phyloP scores from a whole-genome alignment of 2,888 invertebrate species.

The Harpalus rubripes region DNA sequence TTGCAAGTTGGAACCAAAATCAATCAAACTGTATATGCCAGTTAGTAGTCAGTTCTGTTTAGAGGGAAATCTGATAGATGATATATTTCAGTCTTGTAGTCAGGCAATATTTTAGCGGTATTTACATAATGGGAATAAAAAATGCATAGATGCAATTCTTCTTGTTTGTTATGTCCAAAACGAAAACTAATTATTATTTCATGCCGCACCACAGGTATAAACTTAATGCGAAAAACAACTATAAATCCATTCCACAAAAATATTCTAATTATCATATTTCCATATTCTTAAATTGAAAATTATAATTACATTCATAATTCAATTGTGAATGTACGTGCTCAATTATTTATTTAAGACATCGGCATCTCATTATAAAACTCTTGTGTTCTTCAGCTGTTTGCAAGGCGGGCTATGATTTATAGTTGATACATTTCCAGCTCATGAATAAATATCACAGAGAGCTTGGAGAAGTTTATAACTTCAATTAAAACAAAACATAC shows the following conservation, averaged over 20 bases:
- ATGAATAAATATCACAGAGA: conserved; percentile 52
- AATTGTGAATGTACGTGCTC: conserved; percentile 43
- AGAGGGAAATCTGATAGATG: no score
- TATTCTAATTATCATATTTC: neutral
- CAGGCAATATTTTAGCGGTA: neutral
- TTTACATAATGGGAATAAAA: neutral
- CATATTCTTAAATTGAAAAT: conserved; percentile 39
- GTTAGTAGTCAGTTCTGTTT: no score
- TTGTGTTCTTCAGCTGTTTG: neutral
- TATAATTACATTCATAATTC: conserved; percentile 58
- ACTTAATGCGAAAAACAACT: neutral
- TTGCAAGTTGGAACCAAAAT: no score
- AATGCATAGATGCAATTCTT: neutral
- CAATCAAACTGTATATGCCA: no score
- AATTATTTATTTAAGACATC: conserved; percentile 56
- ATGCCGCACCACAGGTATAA: neutral
- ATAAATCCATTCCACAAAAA: neutral
- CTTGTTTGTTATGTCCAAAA: neutral
- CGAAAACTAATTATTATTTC: neutral
- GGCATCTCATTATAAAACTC: conserved; percentile 47
- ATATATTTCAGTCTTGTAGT: no score
- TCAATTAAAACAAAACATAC: conserved; percentile 58
- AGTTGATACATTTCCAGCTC: conserved; percentile 55
- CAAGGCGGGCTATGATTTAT: conserved; percentile 35
- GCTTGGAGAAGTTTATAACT: conserved; percentile 55